phyloP scores from a whole-genome alignment of 2,888 invertebrate species.

The Tipula vernalis region DNA sequence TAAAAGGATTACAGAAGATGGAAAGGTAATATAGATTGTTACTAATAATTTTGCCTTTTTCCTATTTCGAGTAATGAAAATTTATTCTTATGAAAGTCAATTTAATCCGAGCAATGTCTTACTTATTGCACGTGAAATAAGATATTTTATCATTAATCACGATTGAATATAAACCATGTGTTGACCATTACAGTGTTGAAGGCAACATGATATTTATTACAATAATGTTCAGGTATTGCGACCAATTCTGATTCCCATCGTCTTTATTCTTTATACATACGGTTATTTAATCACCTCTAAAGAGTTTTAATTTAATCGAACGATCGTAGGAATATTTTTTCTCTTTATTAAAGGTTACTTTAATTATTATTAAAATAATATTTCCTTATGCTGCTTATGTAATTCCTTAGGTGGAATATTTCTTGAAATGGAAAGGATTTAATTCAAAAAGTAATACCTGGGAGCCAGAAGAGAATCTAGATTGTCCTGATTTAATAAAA shows the following conservation, averaged over 20 bases:
- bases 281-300: not conserved
- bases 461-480: constrained; percentile 82
- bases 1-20: not conserved
- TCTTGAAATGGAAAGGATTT: constrained; percentile 68
- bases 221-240: too few relatives aligned
- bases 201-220: too few relatives aligned
- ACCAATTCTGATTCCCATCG: too few relatives aligned
- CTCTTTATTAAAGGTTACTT: not conserved
- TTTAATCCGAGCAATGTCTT: not conserved
- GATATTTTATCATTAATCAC: not conserved
- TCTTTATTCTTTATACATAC: not conserved
- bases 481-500: constrained; percentile 69
- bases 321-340: not conserved
- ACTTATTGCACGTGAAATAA: not conserved
- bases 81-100: not conserved
- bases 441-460: constrained; percentile 76
- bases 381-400: not conserved
- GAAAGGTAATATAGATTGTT: not conserved
- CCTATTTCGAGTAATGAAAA: not conserved
- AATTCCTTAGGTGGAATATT: constrained; percentile 37
- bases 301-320: not conserved
- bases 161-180: not conserved
- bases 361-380: too few relatives aligned
- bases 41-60: not conserved
- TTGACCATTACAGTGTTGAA: not conserved